A percentile compares a stretch with the other conserved stretches of the same genome.
These are phyloP conservation scores for Seladonia tumulorum DNA, from an alignment of 2,888 invertebrate species.

Conservation along the genomic window DNA sequence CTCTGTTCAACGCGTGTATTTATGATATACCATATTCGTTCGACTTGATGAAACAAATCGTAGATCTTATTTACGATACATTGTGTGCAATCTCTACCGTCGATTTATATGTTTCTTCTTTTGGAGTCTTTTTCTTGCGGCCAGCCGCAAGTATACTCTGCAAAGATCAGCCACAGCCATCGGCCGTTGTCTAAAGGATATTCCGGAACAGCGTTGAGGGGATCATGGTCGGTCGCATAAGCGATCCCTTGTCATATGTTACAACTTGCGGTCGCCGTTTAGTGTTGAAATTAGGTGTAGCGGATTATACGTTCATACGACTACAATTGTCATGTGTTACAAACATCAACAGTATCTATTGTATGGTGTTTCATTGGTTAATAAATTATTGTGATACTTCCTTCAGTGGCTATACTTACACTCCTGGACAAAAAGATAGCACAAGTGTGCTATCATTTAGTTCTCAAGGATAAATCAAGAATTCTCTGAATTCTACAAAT, in stretches of 20 bases:
- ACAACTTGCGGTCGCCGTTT: slow-evolving; percentile 74
- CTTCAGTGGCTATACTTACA: neutral
- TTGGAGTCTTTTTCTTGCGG: slow-evolving; percentile 57
- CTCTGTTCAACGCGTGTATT: neutral
- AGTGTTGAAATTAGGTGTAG: slow-evolving; percentile 43
- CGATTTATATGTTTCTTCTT: slow-evolving; percentile 61
- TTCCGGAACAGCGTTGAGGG: slow-evolving; percentile 60
- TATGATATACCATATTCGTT: neutral
- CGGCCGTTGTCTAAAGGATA: slow-evolving; percentile 59
- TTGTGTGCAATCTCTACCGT: slow-evolving; percentile 64
- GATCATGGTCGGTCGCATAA: slow-evolving; percentile 68
- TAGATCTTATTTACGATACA: slow-evolving; percentile 77
- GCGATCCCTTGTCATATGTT: slow-evolving; percentile 76
- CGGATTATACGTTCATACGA: slow-evolving; percentile 9
- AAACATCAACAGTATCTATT: neutral
- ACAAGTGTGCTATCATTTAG: no score
- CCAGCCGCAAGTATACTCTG: slow-evolving; percentile 64
- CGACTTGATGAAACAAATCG: slow-evolving; percentile 17
- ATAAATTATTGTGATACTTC: neutral
- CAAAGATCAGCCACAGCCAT: slow-evolving; percentile 62
- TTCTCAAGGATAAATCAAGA: no score
- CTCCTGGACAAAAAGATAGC: no score
- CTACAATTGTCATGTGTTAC: neutral
- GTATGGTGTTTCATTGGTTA: neutral
- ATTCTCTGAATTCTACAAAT: no score